phyloP scores from a whole-genome alignment of 2,113 vertebrate species.

The Dipodomys merriami region DNA sequence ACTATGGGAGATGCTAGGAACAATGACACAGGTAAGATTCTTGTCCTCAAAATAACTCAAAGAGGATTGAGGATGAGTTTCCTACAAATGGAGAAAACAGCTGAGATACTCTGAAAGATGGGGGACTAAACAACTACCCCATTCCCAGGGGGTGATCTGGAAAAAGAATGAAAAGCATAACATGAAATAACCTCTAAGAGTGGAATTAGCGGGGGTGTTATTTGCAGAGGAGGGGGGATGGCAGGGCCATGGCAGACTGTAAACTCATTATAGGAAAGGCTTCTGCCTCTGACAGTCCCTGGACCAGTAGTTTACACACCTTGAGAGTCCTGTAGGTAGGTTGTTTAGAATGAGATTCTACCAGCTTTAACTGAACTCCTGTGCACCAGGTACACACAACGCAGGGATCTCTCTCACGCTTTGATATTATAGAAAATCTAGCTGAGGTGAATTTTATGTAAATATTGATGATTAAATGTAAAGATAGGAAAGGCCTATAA shows the following conservation, averaged over 20 bases:
- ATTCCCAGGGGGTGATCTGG: conserved; percentile 21
- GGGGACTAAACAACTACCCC: not conserved
- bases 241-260: conserved; percentile 10
- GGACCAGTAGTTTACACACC: not conserved
- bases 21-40: conserved; percentile 34
- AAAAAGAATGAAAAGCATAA: conserved; percentile 55
- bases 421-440: not conserved
- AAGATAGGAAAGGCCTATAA: not conserved
- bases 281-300: conserved; percentile 11
- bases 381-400: not conserved
- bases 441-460: not conserved
- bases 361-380: not conserved
- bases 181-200: conserved; percentile 41
- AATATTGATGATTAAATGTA: not conserved
- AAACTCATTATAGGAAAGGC: conserved; percentile 57
- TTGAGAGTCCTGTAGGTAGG: not conserved
- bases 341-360: not conserved
- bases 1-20: not conserved
- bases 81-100: not conserved
- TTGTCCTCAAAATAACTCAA: conserved; percentile 2
- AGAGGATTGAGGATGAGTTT: not conserved
- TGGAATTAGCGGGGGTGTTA: conserved; percentile 50
- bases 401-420: not conserved
- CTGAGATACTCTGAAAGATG: not conserved
- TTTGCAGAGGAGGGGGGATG: conserved; percentile 23